phyloP scores from a whole-genome alignment of 2,113 vertebrate genomes.

The Hassar affinis region DNA sequence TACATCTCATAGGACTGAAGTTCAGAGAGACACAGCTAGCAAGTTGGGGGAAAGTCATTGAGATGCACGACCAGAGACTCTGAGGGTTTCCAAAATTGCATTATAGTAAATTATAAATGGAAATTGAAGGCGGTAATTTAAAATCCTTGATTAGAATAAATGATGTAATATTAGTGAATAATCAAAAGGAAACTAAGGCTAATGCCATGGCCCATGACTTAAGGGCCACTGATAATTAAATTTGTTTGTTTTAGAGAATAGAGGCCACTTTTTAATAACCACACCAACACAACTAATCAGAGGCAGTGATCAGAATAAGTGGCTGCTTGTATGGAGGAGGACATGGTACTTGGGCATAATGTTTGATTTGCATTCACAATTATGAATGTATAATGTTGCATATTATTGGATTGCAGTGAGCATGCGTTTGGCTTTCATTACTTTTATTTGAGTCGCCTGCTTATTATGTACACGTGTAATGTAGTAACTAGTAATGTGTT shows the following conservation, averaged over 20 bases:
- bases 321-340: slow-evolving; percentile 17
- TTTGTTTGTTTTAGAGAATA: slow-evolving; percentile 38
- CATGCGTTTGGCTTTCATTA: neutral
- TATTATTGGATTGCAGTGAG: neutral
- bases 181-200: slow-evolving; percentile 37
- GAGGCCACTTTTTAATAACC: slow-evolving; percentile 35
- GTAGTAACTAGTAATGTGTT: neutral
- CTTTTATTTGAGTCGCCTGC: neutral
- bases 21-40: neutral
- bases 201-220: slow-evolving; percentile 35
- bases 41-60: slow-evolving; percentile 26
- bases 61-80: slow-evolving; percentile 13
- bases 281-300: slow-evolving; percentile 28
- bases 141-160: slow-evolving; percentile 45
- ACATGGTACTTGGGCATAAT: neutral
- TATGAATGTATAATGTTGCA: neutral
- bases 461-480: neutral
- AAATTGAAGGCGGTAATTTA: slow-evolving; percentile 39
- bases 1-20: neutral
- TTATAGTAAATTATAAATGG: slow-evolving; percentile 39
- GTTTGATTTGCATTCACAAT: neutral
- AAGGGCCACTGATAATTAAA: slow-evolving; percentile 34
- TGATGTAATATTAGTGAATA: slow-evolving; percentile 41
- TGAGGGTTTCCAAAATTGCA: slow-evolving; percentile 29
- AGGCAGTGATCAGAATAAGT: slow-evolving; percentile 20